Conservation (phyloP, 2,113 vertebrate genomes). For the Lates calcarifer region DNA sequence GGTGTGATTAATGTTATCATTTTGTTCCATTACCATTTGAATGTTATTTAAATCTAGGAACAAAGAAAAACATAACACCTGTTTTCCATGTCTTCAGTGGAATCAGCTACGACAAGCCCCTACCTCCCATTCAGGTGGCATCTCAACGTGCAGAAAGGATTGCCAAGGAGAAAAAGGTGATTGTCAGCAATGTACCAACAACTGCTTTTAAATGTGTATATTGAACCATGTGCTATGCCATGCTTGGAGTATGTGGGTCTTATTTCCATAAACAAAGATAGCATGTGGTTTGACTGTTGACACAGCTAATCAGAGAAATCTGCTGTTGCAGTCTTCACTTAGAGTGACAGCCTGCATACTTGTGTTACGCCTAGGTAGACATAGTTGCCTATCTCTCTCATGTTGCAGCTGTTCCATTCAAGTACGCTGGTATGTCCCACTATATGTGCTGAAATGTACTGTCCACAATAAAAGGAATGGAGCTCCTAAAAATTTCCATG, state of each 20-base stretch:
- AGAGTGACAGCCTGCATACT: not conserved
- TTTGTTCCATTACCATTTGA: not conserved
- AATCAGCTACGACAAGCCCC: constrained; percentile 93
- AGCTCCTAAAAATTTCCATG: not conserved
- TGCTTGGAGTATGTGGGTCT: not conserved
- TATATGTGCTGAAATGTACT: not conserved
- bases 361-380: not conserved
- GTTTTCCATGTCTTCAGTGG: constrained; percentile 81
- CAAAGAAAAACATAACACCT: constrained; percentile 1
- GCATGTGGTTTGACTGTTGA: constrained; percentile 1
- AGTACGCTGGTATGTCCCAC: not conserved
- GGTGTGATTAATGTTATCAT: constrained; percentile 77
- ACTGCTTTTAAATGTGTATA: not conserved
- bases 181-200: constrained; percentile 1
- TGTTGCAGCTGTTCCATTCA: not conserved
- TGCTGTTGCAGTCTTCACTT: not conserved
- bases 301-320: constrained; percentile 4
- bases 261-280: not conserved
- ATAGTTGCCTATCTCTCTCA: not conserved
- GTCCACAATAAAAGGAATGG: not conserved
- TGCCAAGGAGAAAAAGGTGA: constrained; percentile 92
- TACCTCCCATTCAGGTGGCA: constrained; percentile 92
- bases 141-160: constrained; percentile 93
- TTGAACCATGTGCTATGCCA: not conserved
- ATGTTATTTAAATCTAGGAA: not conserved